These are phyloP conservation scores for Acanthosepion pharaonis DNA, from an alignment of 2,888 invertebrate genomes.

Conservation along the genomic window DNA sequence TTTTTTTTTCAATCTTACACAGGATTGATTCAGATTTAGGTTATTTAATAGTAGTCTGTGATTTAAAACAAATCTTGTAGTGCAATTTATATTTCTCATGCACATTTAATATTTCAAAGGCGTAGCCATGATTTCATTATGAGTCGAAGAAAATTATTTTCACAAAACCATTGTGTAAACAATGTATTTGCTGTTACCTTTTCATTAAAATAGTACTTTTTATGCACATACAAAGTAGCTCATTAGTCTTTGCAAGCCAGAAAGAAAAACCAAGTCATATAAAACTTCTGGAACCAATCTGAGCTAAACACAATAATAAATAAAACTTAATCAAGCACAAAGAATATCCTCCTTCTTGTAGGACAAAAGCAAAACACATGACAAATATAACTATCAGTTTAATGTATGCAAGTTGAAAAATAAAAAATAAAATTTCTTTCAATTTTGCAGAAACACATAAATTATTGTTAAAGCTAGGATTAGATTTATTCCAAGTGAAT, in stretches of 20 bases:
- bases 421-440: background rate
- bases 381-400: background rate
- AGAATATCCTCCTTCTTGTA: background rate
- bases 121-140: background rate
- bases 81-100: background rate
- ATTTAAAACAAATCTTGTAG: background rate
- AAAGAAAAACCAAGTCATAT: background rate
- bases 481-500: background rate
- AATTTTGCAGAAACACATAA: background rate
- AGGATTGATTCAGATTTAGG: background rate
- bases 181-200: background rate
- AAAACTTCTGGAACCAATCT: background rate
- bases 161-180: background rate
- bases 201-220: background rate
- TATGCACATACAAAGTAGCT: constrained; percentile 9
- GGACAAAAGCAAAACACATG: background rate
- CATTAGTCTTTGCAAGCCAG: background rate
- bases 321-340: background rate
- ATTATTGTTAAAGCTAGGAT: background rate
- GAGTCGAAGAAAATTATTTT: background rate
- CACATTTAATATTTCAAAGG: background rate
- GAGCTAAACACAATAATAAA: background rate
- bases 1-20: background rate
- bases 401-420: background rate
- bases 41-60: background rate